phyloP scores from a whole-genome alignment of 2,888 invertebrate genomes.

The Parthenolecanium corni region DNA sequence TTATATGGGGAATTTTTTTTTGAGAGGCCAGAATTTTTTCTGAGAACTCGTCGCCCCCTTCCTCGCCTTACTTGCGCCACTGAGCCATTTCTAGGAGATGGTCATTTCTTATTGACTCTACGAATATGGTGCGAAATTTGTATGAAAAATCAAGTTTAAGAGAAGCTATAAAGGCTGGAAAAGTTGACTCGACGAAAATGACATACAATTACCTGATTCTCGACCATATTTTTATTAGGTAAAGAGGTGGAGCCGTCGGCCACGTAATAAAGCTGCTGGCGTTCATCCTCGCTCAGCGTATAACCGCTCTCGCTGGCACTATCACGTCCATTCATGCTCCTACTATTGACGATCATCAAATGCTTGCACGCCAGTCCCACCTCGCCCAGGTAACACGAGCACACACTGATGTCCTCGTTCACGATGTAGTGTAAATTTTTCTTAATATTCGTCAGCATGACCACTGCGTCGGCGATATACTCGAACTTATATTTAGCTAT shows the following conservation, averaged over 20 bases:
- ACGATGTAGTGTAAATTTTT: conserved; percentile 6
- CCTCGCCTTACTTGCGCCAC: too few relatives aligned
- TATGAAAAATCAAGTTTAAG: too few relatives aligned
- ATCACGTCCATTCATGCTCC: neutral
- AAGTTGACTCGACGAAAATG: too few relatives aligned
- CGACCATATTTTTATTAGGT: neutral
- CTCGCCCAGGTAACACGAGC: conserved; percentile 17
- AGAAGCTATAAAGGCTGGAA: too few relatives aligned
- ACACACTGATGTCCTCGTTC: conserved; percentile 9
- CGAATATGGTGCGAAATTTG: too few relatives aligned
- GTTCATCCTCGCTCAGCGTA: conserved; percentile 1
- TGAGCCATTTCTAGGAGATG: too few relatives aligned
- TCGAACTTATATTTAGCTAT: conserved; percentile 6
- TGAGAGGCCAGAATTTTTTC: too few relatives aligned
- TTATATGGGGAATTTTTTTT: too few relatives aligned
- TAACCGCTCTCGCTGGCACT: neutral
- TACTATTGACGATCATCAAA: neutral
- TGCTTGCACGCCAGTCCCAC: conserved; percentile 3
- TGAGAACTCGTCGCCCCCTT: too few relatives aligned
- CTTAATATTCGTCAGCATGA: conserved; percentile 1
- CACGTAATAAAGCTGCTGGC: conserved; percentile 7
- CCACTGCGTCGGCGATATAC: conserved; percentile 3
- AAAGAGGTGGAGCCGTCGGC: neutral
- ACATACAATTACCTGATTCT: neutral
- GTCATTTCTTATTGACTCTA: too few relatives aligned